Percentiles rank a stretch among this genome's conserved stretches.
phyloP scores from a whole-genome alignment of 2,113 vertebrate genomes.

The Dicerorhinus sumatrensis region DNA sequence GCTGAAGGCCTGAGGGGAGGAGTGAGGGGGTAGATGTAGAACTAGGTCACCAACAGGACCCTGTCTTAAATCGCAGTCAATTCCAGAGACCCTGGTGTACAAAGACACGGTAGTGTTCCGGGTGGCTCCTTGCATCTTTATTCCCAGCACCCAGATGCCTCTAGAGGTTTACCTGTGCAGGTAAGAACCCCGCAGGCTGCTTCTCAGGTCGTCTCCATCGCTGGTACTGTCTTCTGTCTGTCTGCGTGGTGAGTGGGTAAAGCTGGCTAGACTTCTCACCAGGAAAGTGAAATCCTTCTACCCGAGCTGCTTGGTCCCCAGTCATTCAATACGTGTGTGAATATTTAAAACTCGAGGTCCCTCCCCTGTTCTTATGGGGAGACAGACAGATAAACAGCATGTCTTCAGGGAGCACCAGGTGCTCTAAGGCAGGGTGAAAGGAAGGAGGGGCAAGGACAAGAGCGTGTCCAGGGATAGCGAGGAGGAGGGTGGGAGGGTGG shows the following conservation, averaged over 20 bases:
- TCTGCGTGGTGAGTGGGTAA: accelerated
- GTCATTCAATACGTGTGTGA: accelerated
- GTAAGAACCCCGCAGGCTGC: constrained; percentile 60
- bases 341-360: accelerated
- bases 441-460: background rate
- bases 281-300: background rate
- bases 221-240: accelerated
- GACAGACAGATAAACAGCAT: accelerated
- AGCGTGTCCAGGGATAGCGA: accelerated
- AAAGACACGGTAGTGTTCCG: constrained; percentile 92
- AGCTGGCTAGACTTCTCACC: background rate
- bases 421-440: no score
- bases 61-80: constrained; percentile 58
- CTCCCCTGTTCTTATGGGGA: background rate
- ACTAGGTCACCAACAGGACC: accelerated
- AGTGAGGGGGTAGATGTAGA: accelerated
- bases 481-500: no score
- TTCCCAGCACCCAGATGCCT: constrained; percentile 91
- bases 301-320: accelerated
- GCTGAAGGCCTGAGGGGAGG: accelerated
- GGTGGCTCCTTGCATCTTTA: constrained; percentile 96
- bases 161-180: constrained; percentile 92
- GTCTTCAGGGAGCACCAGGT: accelerated
- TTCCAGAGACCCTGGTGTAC: constrained; percentile 90
- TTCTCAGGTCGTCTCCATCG: accelerated